These are phyloP conservation scores for Xenus cinereus DNA, from an alignment of 2,113 vertebrate species.

Conservation along the genomic window DNA sequence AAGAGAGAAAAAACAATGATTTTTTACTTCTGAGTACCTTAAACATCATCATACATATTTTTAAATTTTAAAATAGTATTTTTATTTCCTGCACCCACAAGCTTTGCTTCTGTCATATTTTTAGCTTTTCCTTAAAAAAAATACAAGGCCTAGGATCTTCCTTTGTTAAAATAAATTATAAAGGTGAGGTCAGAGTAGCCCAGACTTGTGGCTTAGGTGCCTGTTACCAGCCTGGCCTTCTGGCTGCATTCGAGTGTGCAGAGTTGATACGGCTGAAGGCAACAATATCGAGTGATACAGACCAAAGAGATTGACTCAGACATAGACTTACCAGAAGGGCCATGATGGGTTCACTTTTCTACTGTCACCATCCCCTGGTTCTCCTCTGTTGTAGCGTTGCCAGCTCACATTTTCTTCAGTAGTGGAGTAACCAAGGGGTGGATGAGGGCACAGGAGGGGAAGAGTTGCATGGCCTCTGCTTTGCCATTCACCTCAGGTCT, in stretches of 20 bases:
- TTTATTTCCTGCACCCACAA: neutral
- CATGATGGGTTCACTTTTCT: neutral
- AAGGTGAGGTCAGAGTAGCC: neutral
- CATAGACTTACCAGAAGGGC: neutral
- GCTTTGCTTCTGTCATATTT: neutral
- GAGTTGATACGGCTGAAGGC: neutral
- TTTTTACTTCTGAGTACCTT: neutral
- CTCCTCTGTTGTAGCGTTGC: neutral
- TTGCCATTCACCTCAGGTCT: neutral
- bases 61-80: neutral
- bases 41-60: neutral
- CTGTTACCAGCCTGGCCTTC: neutral
- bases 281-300: neutral
- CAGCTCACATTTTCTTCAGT: fast-evolving
- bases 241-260: neutral
- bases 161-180: neutral
- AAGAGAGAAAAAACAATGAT: neutral
- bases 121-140: neutral
- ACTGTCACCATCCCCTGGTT: neutral
- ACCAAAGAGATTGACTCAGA: neutral
- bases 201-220: neutral
- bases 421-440: neutral
- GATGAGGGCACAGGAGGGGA: neutral
- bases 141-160: neutral
- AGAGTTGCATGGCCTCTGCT: neutral